Evolutionary conservation across 2,797 vertebrate genomes (phyloP).

Genomic region (Pantherophis vulpinus): DNA sequence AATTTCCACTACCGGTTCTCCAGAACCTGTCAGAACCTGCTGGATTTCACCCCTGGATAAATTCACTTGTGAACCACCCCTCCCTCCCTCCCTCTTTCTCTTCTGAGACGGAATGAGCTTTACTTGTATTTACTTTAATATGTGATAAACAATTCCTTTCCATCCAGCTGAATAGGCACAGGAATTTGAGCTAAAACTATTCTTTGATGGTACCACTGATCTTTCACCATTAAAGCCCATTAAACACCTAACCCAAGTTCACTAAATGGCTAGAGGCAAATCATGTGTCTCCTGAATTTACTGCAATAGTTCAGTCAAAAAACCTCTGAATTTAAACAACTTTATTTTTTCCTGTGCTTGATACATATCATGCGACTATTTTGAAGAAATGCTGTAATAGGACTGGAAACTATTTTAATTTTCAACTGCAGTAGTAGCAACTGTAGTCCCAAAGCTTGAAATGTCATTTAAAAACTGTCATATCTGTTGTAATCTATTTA

Average conservation of each 20-base stretch:
- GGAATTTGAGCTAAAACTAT: background rate
- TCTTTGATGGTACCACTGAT: background rate
- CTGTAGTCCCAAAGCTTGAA: background rate
- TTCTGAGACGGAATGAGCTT: background rate
- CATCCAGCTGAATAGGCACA: background rate
- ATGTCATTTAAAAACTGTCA: background rate
- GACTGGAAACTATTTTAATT: background rate
- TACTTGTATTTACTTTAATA: background rate
- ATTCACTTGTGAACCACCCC: background rate
- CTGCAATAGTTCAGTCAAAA: background rate
- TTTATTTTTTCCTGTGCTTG: background rate
- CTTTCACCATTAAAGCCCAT: background rate
- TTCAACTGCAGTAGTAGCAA: background rate
- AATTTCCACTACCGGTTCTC: too few species aligned
- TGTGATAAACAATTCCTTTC: background rate
- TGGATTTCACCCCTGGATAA: too few species aligned
- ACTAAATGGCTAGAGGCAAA: background rate
- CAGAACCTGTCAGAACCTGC: too few species aligned
- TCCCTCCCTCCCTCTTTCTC: background rate
- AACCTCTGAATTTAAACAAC: background rate
- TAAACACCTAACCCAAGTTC: background rate
- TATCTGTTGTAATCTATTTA: conserved; percentile 12
- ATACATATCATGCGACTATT: background rate
- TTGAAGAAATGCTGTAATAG: background rate
- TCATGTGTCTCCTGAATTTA: background rate